Base-by-base conservation (phyloP, 2,113 vertebrate species). In the Merops nubicus region DNA sequence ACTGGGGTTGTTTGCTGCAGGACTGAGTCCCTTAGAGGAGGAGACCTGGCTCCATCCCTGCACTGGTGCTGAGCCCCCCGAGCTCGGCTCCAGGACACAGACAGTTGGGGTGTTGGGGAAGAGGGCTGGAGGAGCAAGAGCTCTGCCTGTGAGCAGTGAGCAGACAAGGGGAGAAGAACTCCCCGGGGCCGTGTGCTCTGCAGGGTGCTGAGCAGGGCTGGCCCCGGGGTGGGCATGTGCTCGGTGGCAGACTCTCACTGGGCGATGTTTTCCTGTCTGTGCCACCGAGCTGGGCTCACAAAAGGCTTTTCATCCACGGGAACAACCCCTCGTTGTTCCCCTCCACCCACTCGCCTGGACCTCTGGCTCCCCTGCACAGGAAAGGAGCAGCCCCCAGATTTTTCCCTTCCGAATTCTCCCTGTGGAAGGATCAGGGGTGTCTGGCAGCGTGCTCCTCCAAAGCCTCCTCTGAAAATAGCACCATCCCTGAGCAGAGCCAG, bases 1-100 rank as follows among this genome's bases (percentile, higher is more conserved):
- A 31, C 22, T 0, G 3, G 4, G n/a, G n/a, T n/a, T n/a, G n/a
- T n/a, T n/a, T 3, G 1, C 34, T 21, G 56, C 33, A 36, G 62
- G 38, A 34, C 40, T 0, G 3, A 28, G 19, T 42, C 48, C 34
- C 33, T 43, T 7, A 12, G 5, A 0, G 3, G 33, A 12, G 42
- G 12, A 38, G 4, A 34, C 20, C 25, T 1, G 2, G 34, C 22
- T 74, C 81, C 48, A 38, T 19, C 5, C 2, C 74, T 16, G 51
- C 6, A 3, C 12, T 0, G 3, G 33, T 48, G 54, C 36, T 45
- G 1, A 6, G 45, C 18, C 20, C n/a, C 23, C 73, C 18, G 53
- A 43, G 54, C 43, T 67, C 11, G 0, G 21, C 51, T 9, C 6
- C n/a, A 4, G 79, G 67, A n/a, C 21, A 25, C 17, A 31, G n/a